Evolutionary conservation across 2,888 invertebrate species (phyloP).

Genomic region (Cybosia mesomella): DNA sequence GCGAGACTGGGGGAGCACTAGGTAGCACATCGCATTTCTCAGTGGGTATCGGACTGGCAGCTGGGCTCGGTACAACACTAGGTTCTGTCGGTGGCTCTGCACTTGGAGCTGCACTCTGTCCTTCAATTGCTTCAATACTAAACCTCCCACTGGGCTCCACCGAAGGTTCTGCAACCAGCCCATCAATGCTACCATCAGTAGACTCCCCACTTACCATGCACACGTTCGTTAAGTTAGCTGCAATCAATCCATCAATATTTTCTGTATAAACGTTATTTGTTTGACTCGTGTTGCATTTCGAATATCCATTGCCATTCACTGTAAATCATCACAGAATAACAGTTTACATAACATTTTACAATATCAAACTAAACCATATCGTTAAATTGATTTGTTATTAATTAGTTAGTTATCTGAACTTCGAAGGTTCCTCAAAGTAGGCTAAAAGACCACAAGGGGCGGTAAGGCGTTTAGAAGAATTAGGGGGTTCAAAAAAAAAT

Average conservation of each 20-base stretch:
- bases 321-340: conserved; percentile 6
- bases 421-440: background rate
- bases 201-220: conserved; percentile 25
- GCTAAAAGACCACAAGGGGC: background rate
- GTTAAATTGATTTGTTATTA: background rate
- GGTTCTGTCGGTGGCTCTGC: conserved; percentile 13
- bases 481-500: background rate
- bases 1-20: conserved; percentile 15
- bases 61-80: conserved; percentile 1
- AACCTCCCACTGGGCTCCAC: conserved; percentile 26
- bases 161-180: conserved; percentile 3
- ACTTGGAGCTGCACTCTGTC: conserved; percentile 8
- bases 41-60: conserved; percentile 5
- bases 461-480: background rate
- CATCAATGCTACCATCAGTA: conserved; percentile 28
- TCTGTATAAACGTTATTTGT: conserved; percentile 20
- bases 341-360: background rate
- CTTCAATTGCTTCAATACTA: conserved; percentile 30
- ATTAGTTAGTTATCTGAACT: background rate
- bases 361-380: background rate
- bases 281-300: conserved; percentile 21
- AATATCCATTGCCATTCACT: conserved; percentile 36
- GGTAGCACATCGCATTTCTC: conserved; percentile 1
- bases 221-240: conserved; percentile 22
- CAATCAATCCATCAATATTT: conserved; percentile 35